Base-by-base conservation (phyloP, 2,113 vertebrate species). In the Solea senegalensis region DNA sequence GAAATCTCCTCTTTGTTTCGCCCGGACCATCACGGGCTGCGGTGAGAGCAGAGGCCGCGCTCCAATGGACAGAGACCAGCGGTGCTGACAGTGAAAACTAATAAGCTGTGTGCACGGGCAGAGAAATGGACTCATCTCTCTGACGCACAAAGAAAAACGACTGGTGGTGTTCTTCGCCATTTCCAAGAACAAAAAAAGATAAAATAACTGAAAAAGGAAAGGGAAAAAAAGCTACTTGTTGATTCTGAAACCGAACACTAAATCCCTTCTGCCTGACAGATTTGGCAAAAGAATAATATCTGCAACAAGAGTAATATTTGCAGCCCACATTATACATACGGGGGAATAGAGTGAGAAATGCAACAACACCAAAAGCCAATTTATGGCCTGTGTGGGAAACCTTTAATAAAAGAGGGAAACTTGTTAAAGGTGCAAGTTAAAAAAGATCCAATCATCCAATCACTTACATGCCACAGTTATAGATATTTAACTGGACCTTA, bases 61-160 rank as follows among this genome's bases (percentile, higher is more conserved):
- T 81, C 84, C 76, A 51, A 16, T 68, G 57, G 83, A 84, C 80
- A 78, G 82, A 76, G 80, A 83, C 62, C 28, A 58, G 77, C 26
- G 51, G 55, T 62, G 45, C 54, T 63, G 83, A 78, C 76, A 74
- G 78, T 12, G 62, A 78, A 85, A 88, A 87, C 87, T 80, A 88
- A 89, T 88, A 88, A 85, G 76, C 76, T 71, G 60, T 28, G 49
- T 82, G 85, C 68, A 70, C 39, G 41, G 8, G 68, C 65, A 82
- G 74, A 84, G 81, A 73, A 82, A 84, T 75, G 70, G 86, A 76
- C 78, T 87, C 76, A 85, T 86, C 76, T 87, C 84, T 85, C 74
- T 39, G 51, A 78, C 76, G 76, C 82, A 75, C 62, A 54, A 41
- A 78, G 74, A 77, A 81, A 90, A 87, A 87, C 81, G 80, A 79